Evolutionary conservation across 1,140 invertebrate genomes (phyloP).

Genomic region (Ceratina japonica): DNA sequence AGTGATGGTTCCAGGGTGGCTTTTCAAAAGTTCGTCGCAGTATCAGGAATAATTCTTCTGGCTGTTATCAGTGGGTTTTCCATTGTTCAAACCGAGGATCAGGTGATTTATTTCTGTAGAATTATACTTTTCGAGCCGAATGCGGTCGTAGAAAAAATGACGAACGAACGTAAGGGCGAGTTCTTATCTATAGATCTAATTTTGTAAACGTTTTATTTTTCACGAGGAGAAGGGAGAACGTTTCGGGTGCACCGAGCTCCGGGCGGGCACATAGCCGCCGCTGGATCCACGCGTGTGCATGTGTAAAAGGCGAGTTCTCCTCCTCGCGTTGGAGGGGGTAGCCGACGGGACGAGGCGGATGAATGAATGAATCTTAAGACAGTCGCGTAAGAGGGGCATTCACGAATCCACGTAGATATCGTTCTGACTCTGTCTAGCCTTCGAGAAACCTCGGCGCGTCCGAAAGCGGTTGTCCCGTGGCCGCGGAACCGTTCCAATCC

Average conservation of each 20-base stretch:
- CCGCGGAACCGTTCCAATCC: background rate
- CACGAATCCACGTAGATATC: conserved; percentile 64
- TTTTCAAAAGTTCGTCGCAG: too few relatives aligned
- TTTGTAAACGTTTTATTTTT: too few relatives aligned
- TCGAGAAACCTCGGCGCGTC: background rate
- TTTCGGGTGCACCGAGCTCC: background rate
- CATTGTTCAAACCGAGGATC: too few relatives aligned
- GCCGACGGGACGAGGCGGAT: conserved; percentile 65
- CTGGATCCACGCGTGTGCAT: conserved; percentile 10
- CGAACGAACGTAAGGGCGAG: too few relatives aligned
- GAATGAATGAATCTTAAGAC: conserved; percentile 79
- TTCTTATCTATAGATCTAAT: too few relatives aligned
- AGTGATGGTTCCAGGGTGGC: too few relatives aligned
- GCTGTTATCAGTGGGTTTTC: too few relatives aligned
- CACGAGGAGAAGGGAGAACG: too few relatives aligned
- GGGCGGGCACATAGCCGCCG: background rate
- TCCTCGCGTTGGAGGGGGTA: conserved; percentile 47
- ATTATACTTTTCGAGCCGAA: too few relatives aligned
- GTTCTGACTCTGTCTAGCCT: background rate
- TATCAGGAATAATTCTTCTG: background rate
- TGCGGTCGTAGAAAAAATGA: too few relatives aligned
- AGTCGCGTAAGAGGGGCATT: conserved; percentile 71
- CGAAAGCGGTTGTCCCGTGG: background rate
- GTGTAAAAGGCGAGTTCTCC: conserved; percentile 48
- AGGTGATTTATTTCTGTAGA: too few relatives aligned